Evolutionary conservation across 2,113 vertebrate genomes (phyloP).

Genomic region (Strix uralensis): DNA sequence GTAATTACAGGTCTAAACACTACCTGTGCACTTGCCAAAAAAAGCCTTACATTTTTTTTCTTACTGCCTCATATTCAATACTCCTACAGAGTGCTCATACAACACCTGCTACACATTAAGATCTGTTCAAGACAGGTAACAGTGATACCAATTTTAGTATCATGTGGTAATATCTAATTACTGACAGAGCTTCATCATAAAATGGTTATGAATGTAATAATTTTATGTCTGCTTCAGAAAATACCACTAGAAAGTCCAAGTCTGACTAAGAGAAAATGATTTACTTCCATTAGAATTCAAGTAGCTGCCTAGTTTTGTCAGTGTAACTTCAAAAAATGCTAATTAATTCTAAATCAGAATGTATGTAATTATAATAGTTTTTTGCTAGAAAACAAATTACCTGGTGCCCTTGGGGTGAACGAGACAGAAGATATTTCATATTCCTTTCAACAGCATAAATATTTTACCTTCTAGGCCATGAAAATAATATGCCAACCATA

Average conservation of each 20-base stretch:
- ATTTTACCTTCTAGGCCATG: constrained; percentile 10
- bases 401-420: constrained; percentile 45
- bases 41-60: background rate
- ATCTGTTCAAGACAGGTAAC: background rate
- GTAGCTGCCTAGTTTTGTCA: constrained; percentile 61
- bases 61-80: background rate
- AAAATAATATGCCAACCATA: background rate
- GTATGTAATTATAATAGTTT: constrained; percentile 62
- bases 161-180: background rate
- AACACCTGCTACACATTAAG: constrained; percentile 23
- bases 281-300: constrained; percentile 64
- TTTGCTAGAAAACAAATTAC: constrained; percentile 73
- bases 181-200: background rate
- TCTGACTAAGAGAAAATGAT: background rate
- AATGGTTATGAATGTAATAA: background rate
- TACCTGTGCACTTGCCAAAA: constrained; percentile 29
- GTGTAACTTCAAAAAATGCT: constrained; percentile 55
- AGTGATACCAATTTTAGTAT: background rate
- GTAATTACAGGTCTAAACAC: constrained; percentile 48
- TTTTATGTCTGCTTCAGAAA: background rate
- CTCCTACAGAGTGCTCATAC: background rate
- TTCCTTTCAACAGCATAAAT: constrained; percentile 54
- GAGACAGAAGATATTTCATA: constrained; percentile 27
- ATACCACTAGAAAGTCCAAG: background rate
- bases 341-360: constrained; percentile 72